Percentiles rank a stretch among this genome's conserved stretches.
Conservation (phyloP, 2,797 vertebrate genomes). For the Cyclura pinguis region DNA sequence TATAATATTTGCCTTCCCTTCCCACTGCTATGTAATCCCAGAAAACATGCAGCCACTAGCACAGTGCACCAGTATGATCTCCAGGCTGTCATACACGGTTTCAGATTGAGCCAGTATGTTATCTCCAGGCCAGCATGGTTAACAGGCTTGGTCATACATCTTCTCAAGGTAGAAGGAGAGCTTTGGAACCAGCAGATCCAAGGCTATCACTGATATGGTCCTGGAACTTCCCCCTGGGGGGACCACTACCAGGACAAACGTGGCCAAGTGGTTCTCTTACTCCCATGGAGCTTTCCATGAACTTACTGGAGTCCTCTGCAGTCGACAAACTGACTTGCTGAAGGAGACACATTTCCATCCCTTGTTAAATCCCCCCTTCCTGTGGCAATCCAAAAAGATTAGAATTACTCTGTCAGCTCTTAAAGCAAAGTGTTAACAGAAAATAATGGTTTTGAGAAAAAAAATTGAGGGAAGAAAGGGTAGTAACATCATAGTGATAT, state of each 20-base stretch:
- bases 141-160: background rate
- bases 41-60: too few species aligned
- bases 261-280: background rate
- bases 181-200: background rate
- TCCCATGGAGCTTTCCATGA: background rate
- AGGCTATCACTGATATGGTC: background rate
- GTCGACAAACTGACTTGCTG: background rate
- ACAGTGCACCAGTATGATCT: too few species aligned
- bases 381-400: background rate
- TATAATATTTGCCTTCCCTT: too few species aligned
- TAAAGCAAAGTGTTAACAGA: background rate
- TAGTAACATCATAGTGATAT: background rate
- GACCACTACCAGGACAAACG: background rate
- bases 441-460: background rate
- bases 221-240: background rate
- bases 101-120: too few species aligned
- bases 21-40: too few species aligned
- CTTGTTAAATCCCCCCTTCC: background rate
- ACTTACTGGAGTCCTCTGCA: background rate
- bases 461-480: too few species aligned
- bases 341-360: background rate
- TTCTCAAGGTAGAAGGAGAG: background rate
- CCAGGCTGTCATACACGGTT: too few species aligned
- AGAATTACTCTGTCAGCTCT: background rate
- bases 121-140: background rate